phyloP scores from a whole-genome alignment of 2,888 invertebrate genomes.

The Xestia c-nigrum region DNA sequence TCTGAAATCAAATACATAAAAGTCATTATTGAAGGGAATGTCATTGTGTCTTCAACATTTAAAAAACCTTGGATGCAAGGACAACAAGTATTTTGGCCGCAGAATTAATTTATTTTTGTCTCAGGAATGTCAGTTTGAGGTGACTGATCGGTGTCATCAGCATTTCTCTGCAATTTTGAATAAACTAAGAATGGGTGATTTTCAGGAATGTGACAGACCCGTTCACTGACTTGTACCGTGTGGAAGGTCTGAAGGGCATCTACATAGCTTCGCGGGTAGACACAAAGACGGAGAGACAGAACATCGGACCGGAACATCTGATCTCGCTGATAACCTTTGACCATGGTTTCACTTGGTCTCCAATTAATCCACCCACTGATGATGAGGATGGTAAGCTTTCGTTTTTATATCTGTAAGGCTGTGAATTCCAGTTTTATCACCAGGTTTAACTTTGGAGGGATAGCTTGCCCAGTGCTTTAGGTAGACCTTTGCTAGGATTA shows the following conservation, averaged over 20 bases:
- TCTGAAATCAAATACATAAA: neutral
- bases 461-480: neutral
- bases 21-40: constrained; percentile 16
- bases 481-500: neutral
- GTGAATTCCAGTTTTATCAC: neutral
- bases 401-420: neutral
- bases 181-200: constrained; percentile 52
- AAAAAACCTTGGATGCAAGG: constrained; percentile 47
- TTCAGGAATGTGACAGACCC: constrained; percentile 94
- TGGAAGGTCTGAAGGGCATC: constrained; percentile 96
- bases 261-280: constrained; percentile 96
- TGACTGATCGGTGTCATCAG: constrained; percentile 35
- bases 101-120: constrained; percentile 45
- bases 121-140: constrained; percentile 44
- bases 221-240: constrained; percentile 96
- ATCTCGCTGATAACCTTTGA: constrained; percentile 96
- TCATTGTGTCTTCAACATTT: constrained; percentile 10
- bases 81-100: constrained; percentile 41
- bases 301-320: constrained; percentile 94
- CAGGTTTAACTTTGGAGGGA: neutral
- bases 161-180: constrained; percentile 22
- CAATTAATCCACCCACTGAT: constrained; percentile 92
- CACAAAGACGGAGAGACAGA: constrained; percentile 87
- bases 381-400: constrained; percentile 90
- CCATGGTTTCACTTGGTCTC: constrained; percentile 96